phyloP scores from a whole-genome alignment of 2,888 invertebrate genomes.

The Eilema caniola region DNA sequence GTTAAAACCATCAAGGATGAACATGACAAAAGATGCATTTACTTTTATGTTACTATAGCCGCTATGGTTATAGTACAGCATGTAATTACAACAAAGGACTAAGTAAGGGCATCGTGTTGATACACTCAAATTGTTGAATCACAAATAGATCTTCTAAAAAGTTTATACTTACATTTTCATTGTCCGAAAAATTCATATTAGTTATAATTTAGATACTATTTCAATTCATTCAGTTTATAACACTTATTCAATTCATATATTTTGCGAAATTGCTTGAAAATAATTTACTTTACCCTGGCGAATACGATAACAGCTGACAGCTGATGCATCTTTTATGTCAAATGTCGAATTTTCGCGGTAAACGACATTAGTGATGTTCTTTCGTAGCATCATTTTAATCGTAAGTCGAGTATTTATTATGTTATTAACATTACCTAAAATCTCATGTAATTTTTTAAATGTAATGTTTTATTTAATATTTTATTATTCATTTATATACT shows the following conservation, averaged over 20 bases:
- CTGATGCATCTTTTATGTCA: slow-evolving; percentile 42
- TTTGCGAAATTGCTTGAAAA: slow-evolving; percentile 8
- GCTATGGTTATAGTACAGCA: no score
- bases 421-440: no score
- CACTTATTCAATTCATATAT: slow-evolving; percentile 40
- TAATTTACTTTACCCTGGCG: slow-evolving; percentile 14
- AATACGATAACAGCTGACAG: slow-evolving; percentile 58
- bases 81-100: slow-evolving; percentile 14
- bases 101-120: slow-evolving; percentile 26
- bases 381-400: neutral
- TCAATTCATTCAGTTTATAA: slow-evolving; percentile 11
- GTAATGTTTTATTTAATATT: no score
- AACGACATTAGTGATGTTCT: neutral
- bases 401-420: slow-evolving; percentile 9
- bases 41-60: neutral
- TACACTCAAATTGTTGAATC: slow-evolving; percentile 27
- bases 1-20: neutral
- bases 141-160: slow-evolving; percentile 22
- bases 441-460: no score
- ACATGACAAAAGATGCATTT: neutral
- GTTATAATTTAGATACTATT: slow-evolving; percentile 5
- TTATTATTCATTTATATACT: no score
- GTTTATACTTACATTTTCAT: slow-evolving; percentile 79
- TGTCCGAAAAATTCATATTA: slow-evolving; percentile 80
- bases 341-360: slow-evolving; percentile 76